Evolutionary conservation across 1,140 invertebrate genomes (phyloP).

Genomic region (Drosophila mojavensis): DNA sequence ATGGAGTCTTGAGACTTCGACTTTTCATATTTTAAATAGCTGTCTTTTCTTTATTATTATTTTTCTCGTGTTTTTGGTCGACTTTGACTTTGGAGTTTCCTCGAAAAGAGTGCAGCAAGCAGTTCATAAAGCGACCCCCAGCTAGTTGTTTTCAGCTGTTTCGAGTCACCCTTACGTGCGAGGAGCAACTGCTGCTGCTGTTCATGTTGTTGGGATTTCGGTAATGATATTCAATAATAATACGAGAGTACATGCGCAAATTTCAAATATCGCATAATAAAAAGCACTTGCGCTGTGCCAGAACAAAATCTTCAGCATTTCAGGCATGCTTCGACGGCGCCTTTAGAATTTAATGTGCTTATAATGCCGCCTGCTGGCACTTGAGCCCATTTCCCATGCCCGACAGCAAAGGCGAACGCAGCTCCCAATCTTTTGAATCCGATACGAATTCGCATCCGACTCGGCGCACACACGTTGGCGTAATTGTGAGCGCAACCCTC

Average conservation of each 20-base stretch:
- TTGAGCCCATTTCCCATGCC: constrained; percentile 45
- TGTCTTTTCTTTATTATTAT: background rate
- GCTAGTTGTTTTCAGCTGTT: constrained; percentile 35
- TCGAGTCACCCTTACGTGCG: constrained; percentile 44
- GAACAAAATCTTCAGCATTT: constrained; percentile 60
- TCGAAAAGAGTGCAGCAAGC: constrained; percentile 30
- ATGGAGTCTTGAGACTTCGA: background rate
- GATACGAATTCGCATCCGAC: constrained; percentile 44
- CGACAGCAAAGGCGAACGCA: background rate
- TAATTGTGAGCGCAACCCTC: constrained; percentile 56
- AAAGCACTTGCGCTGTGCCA: constrained; percentile 69
- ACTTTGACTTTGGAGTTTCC: constrained; percentile 46
- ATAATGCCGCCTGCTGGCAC: constrained; percentile 81
- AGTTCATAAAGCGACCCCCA: constrained; percentile 57
- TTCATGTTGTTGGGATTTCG: background rate
- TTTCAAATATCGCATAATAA: constrained; percentile 72
- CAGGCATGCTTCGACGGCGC: constrained; percentile 72
- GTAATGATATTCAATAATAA: constrained; percentile 82
- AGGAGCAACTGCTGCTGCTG: constrained; percentile 8
- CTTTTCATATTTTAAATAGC: background rate
- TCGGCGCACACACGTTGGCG: constrained; percentile 53
- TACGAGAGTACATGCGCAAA: constrained; percentile 44
- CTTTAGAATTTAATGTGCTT: constrained; percentile 82
- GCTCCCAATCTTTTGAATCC: constrained; percentile 23
- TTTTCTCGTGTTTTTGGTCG: constrained; percentile 4